Evolutionary conservation across 2,888 invertebrate species (phyloP), one percentile per base, ranked within the genome.

Genomic region (Zootermopsis nevadensis): DNA sequence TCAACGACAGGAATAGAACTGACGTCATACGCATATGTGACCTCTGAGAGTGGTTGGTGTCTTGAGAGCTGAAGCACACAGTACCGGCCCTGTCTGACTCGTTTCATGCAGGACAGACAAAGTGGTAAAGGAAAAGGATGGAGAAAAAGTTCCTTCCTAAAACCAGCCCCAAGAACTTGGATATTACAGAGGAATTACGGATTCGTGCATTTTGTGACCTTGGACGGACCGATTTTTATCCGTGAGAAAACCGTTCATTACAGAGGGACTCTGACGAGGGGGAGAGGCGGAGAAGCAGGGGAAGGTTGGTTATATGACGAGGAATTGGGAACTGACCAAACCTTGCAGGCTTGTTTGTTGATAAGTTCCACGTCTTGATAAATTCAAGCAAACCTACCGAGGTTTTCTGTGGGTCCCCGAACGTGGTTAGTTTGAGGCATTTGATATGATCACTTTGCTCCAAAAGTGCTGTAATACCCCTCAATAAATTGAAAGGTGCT

Each of bases 141-240:
- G 42, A 10, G 27, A 76, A 76, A n/a, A 60, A 79, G 66, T 66
- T 79, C 55, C 60, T 79, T 79, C 60, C 60, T 66, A 66, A 79
- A 66, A 66, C 66, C 33, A 79, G 79, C 31, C 24, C 74, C 38
- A 74, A 38, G 35, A 74, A 74, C 74, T 66, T 60, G 66, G 81
- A 81, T 81, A 81, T 81, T 81, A 81, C 81, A 81, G 69, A 81
- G 81, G 81, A 81, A 81, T 81, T 81, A 81, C 81, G 81, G 81
- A 72, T 81, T 81, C 81, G 81, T 81, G 81, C 69, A 53, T 81
- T 72, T 72, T 48, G 72, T 72, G 81, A 81, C 81, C 81, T 81
- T 81, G 81, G 81, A 42, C 69, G 72, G 30, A 48, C 81, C 81
- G 60, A 81, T 81, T 81, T 81, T 81, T 81, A 69, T 81, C 81